phyloP scores from a whole-genome alignment of 2,888 invertebrate species.

The Andrena fulva region DNA sequence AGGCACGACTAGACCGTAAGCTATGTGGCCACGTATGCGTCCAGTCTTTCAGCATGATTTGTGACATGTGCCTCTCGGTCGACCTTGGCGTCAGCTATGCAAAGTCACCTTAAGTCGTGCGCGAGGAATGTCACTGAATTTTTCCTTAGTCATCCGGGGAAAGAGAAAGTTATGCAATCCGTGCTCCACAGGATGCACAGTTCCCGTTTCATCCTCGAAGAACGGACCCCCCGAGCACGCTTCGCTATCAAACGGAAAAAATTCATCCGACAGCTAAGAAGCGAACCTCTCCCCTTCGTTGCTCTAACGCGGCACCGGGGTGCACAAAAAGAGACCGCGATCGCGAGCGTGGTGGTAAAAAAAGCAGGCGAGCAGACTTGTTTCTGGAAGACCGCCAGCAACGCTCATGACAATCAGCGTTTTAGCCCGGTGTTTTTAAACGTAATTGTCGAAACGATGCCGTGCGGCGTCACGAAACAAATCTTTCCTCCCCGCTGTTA shows the following conservation, averaged over 20 bases:
- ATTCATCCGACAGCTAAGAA: background rate
- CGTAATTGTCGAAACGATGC: conserved; percentile 22
- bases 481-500: background rate
- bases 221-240: background rate
- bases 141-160: background rate
- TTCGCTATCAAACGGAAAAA: background rate
- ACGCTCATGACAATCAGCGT: background rate
- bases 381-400: background rate
- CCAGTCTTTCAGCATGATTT: conserved; percentile 9
- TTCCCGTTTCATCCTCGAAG: background rate
- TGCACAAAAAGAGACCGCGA: background rate
- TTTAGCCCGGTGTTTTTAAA: background rate
- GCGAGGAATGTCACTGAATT: background rate
- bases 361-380: background rate
- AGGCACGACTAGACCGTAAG: background rate
- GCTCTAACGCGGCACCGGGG: background rate
- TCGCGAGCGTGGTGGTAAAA: background rate
- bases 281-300: background rate
- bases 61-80: conserved; percentile 9
- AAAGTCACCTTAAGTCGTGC: background rate
- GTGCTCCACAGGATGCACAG: background rate
- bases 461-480: conserved; percentile 13
- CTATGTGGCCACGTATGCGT: conserved; percentile 9
- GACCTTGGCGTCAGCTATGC: conserved; percentile 5
- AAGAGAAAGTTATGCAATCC: background rate